Evolutionary conservation across 1,140 invertebrate genomes (phyloP), one percentile per base, ranked within the genome.

Genomic region (Drosophila pachea): DNA sequence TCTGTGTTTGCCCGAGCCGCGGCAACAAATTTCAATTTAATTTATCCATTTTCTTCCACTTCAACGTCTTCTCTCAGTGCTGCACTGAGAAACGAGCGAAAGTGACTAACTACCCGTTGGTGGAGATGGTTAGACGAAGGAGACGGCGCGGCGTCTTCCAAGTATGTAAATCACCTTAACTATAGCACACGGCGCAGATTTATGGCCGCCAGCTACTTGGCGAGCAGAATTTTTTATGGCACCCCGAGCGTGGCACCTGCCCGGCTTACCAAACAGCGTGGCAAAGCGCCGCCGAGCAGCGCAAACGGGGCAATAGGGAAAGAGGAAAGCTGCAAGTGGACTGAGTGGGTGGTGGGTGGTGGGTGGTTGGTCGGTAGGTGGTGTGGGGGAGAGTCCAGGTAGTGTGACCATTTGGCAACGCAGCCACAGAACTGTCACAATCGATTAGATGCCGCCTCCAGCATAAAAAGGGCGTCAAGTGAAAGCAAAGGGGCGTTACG

Each of bases 101-200:
- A 71, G 68, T 71, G 62, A 71, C 48, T 66, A 48, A 68, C 60
- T 48, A 29, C 58, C 58, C 36, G 38, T n/a, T n/a, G n/a, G n/a
- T n/a, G n/a, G n/a, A n/a, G n/a, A n/a, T n/a, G n/a, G n/a, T n/a
- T n/a, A n/a, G 54, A 38, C 31, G 16, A 8, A 54, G 56, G 40
- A 22, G 22, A 22, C 22, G 22, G 1, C 22, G 9, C 8, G 7
- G 53, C 45, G 53, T 59, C 31, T 67, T 42, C 16, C 49, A 42
- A 48, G 59, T 73, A 73, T 73, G 70, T 73, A 73, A 73, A 73
- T 73, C 70, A 73, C 70, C 56, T 73, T 68, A 62, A 68, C 65
- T 53, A 63, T 66, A 68, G 66, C 52, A 58, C 58, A 68, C 61
- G 69, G 56, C 54, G 65, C 53, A 68, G 70, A 73, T 73, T 73